Evolutionary conservation across 2,797 vertebrate genomes (phyloP).

Genomic region (Harpagifer antarcticus): DNA sequence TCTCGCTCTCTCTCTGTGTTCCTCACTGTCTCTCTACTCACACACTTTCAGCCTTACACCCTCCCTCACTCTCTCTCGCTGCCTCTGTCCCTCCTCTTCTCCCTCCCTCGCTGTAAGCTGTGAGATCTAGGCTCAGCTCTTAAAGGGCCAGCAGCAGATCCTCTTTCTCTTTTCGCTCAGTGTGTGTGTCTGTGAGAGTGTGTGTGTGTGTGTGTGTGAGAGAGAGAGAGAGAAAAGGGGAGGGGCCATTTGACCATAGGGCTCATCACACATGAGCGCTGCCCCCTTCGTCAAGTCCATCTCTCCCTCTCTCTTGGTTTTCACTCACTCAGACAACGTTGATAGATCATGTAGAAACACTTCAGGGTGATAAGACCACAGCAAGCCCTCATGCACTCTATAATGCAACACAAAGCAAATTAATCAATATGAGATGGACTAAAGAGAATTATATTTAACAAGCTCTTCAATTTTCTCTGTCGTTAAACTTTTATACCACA

Average conservation of each 20-base stretch:
- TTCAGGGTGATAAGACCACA: slow-evolving; percentile 37
- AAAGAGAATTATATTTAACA: neutral
- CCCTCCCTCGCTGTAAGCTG: slow-evolving; percentile 85
- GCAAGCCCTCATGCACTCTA: slow-evolving; percentile 26
- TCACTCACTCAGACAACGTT: slow-evolving; percentile 36
- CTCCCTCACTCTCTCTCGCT: slow-evolving; percentile 61
- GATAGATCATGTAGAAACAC: slow-evolving; percentile 44
- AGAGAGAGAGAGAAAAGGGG: slow-evolving; percentile 44
- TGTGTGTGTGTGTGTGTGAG: neutral
- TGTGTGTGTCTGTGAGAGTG: slow-evolving; percentile 18
- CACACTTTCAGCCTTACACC: slow-evolving; percentile 82
- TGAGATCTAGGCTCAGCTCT: slow-evolving; percentile 92
- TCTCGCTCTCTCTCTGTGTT: slow-evolving; percentile 69
- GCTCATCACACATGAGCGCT: slow-evolving; percentile 68
- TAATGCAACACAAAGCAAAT: slow-evolving; percentile 25
- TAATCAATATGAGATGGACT: slow-evolving; percentile 10
- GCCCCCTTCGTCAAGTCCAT: slow-evolving; percentile 71
- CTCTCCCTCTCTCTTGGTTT: slow-evolving; percentile 16
- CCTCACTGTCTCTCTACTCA: slow-evolving; percentile 77
- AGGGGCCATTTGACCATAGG: slow-evolving; percentile 74
- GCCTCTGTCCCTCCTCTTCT: slow-evolving; percentile 85
- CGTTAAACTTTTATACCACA: neutral
- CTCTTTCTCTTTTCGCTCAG: slow-evolving; percentile 14
- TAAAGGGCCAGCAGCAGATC: slow-evolving; percentile 92
- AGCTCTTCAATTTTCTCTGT: neutral